A percentile compares a stretch with the other conserved stretches of the same genome.
These are phyloP conservation scores for Drosophila neotestacea DNA, from an alignment of 2,888 invertebrate genomes.

Conservation along the genomic window DNA sequence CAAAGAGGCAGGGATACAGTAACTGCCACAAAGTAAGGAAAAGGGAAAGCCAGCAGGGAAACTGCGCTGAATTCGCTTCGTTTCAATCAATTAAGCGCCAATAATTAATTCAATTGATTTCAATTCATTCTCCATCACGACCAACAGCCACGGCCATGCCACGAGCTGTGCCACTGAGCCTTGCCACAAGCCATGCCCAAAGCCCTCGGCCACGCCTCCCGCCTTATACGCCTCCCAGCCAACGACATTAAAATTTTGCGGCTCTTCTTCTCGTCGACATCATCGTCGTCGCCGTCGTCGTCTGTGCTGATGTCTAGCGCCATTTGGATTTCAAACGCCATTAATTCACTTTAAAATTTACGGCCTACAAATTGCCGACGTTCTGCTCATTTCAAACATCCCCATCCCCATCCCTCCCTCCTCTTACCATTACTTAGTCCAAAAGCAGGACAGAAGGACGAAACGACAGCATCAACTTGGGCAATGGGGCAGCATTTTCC, in stretches of 20 bases:
- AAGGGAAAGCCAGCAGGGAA: conserved; percentile 8
- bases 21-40: neutral
- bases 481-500: conserved; percentile 38
- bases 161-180: conserved; percentile 9
- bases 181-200: conserved; percentile 6
- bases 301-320: conserved; percentile 59
- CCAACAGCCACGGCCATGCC: conserved; percentile 33
- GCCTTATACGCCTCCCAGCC: neutral
- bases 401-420: neutral
- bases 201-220: neutral
- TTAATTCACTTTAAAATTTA: conserved; percentile 80
- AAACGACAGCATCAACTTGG: conserved; percentile 19
- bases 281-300: conserved; percentile 23
- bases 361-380: conserved; percentile 72
- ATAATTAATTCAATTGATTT: conserved; percentile 84
- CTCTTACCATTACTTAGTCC: neutral
- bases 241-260: conserved; percentile 56
- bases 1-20: neutral
- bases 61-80: conserved; percentile 65
- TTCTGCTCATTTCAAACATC: conserved; percentile 44
- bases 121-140: conserved; percentile 66
- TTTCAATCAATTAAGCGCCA: conserved; percentile 83
- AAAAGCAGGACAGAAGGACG: neutral
- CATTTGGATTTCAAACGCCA: conserved; percentile 76
- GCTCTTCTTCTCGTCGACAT: conserved; percentile 16